A percentile compares a stretch with the other conserved stretches of the same genome.
Evolutionary conservation across 2,888 invertebrate species (phyloP).

Genomic region (Agonopterix arenella): DNA sequence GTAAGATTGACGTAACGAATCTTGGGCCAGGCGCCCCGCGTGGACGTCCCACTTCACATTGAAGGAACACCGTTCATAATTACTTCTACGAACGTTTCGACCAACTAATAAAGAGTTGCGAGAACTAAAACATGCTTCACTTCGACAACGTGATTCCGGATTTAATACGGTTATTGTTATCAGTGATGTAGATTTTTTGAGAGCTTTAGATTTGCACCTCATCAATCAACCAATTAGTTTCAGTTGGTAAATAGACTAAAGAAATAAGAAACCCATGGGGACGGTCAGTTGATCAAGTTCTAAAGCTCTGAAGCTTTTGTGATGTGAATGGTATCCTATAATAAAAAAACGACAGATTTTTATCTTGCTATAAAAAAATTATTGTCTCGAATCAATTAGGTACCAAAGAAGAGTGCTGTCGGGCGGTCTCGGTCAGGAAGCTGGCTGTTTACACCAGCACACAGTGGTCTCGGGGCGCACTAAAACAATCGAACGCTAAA

Average conservation of each 20-base stretch:
- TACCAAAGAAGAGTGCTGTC: neutral
- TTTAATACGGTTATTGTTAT: constrained; percentile 38
- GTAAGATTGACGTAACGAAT: constrained; percentile 74
- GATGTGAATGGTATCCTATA: too few relatives aligned
- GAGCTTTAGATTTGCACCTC: too few relatives aligned
- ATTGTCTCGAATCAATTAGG: neutral
- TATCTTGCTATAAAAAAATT: too few relatives aligned
- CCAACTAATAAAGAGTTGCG: constrained; percentile 62
- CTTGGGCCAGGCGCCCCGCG: constrained; percentile 60
- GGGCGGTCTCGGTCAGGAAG: constrained; percentile 39
- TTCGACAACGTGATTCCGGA: constrained; percentile 33
- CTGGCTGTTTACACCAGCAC: constrained; percentile 54
- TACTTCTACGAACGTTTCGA: constrained; percentile 62
- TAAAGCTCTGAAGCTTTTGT: too few relatives aligned
- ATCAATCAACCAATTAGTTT: too few relatives aligned
- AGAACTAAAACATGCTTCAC: constrained; percentile 44
- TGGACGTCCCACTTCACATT: constrained; percentile 44
- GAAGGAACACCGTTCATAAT: constrained; percentile 70
- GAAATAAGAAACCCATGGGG: too few relatives aligned
- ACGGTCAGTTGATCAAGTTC: too few relatives aligned
- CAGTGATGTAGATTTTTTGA: too few relatives aligned
- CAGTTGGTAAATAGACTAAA: too few relatives aligned
- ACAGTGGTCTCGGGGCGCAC: constrained; percentile 63
- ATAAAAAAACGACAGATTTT: too few relatives aligned
- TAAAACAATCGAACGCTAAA: constrained; percentile 77